Conservation (phyloP, 2,797 vertebrate species). For the Macrochelys suwanniensis region DNA sequence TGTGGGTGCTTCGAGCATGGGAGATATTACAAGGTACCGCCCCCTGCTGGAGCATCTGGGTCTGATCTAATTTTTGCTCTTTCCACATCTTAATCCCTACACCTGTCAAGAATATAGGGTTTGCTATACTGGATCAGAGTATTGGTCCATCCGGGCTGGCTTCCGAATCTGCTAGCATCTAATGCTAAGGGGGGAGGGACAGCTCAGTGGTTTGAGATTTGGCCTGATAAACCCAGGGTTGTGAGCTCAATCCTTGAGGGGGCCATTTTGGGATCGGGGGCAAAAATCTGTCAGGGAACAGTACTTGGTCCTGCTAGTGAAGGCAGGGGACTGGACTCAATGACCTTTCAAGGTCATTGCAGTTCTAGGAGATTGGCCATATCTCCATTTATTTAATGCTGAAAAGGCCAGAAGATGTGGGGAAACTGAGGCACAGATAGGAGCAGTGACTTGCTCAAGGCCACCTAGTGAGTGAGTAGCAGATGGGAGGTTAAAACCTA, state of each 20-base stretch:
- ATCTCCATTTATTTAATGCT: too few species aligned
- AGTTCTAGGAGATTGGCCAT: too few species aligned
- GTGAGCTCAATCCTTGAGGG: too few species aligned
- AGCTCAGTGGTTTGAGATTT: too few species aligned
- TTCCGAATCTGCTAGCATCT: not conserved
- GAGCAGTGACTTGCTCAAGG: not conserved
- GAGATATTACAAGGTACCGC: conserved; percentile 81
- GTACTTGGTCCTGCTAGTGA: too few species aligned
- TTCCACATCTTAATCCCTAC: not conserved
- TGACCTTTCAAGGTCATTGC: too few species aligned
- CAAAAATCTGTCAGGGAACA: too few species aligned
- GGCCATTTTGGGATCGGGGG: too few species aligned
- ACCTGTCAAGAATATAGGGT: not conserved
- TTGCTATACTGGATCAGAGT: not conserved
- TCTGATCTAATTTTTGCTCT: not conserved
- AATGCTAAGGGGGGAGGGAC: too few species aligned
- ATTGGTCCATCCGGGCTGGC: not conserved
- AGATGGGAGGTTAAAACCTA: not conserved
- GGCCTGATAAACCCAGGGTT: too few species aligned
- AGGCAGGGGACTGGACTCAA: too few species aligned
- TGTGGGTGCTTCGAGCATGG: conserved; percentile 87
- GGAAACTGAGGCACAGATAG: not conserved
- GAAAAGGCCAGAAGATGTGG: not conserved
- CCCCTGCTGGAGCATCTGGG: not conserved
- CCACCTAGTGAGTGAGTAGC: not conserved